A percentile compares a stretch with the other conserved stretches of the same genome.
These are phyloP conservation scores for Acanthiza pusilla DNA, from an alignment of 2,797 vertebrate species.

Conservation along the genomic window DNA sequence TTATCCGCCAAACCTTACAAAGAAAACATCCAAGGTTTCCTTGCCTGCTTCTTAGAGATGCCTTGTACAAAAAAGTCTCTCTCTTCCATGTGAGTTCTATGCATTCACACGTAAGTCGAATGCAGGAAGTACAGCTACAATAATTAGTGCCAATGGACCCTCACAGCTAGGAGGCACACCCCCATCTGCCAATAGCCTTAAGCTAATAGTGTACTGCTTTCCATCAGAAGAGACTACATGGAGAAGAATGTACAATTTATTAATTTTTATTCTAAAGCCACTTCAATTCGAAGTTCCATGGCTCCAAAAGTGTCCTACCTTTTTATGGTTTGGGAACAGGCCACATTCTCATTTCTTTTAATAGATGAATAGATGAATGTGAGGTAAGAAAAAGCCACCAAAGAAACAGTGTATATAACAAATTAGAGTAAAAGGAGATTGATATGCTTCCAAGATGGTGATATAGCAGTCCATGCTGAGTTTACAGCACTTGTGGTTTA, in stretches of 20 bases:
- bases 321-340: not conserved
- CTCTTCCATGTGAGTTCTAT: not conserved
- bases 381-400: conserved; percentile 10
- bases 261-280: not conserved
- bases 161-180: not conserved
- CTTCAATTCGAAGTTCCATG: not conserved
- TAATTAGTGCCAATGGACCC: not conserved
- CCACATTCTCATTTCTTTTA: conserved; percentile 12
- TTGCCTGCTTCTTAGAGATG: not conserved
- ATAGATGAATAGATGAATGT: not conserved
- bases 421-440: conserved; percentile 38
- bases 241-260: not conserved
- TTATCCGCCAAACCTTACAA: not conserved
- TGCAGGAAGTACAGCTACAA: not conserved
- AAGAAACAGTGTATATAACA: conserved; percentile 10
- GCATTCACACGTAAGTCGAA: not conserved
- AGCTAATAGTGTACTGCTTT: not conserved
- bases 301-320: not conserved
- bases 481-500: conserved; percentile 49
- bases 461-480: conserved; percentile 28
- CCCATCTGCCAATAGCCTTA: not conserved
- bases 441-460: conserved; percentile 39
- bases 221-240: not conserved
- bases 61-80: not conserved
- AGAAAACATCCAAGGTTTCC: not conserved